Base-by-base conservation (phyloP, 2,888 invertebrate species). In the Habroteleia sp. region DNA sequence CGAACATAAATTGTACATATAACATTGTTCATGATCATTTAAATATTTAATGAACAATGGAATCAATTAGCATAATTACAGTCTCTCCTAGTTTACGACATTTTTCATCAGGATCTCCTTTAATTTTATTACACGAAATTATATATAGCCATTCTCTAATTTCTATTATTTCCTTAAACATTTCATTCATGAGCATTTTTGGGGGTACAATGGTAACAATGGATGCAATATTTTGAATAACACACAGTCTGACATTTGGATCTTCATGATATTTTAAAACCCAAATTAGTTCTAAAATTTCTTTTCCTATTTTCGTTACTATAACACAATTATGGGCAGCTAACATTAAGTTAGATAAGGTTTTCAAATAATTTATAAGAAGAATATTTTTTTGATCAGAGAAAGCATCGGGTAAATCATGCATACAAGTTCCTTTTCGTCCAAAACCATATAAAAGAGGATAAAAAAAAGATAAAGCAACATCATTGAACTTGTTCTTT, bases 391-490 rank as follows among this genome's bases (percentile, higher is more conserved):
- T 93, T 0, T 91, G 90, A 79, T 94, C 93, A 1, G 74, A 52
- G 20, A 84, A 85, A 48, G 92, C 91, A 44, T 90, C 90, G 4
- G 92, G 84, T 10, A 90, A 90, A 71, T 90, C 90, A 1, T 91
- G 90, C 74, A 90, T 90, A 0, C 91, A 88, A 0, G 90, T 90
- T 81, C 92, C 92, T 33, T 91, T 91, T 27, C 90, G 90, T 0
- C 92, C 92, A 75, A 92, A 92, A 0, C 94, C 94, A 13, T 93
- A 91, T 0, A 96, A 85, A 0, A 96, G 86, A 0, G 96, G 95
- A 84, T 95, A 97, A 89, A 97, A 96, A 85, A 97, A 97, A 39
- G 91, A 91, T 0, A 95, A 94, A 0, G 94, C 94, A 0, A 94
- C 93, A 0, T 91, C 88, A 0, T 93, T 91, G 86, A 97, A 97